These are phyloP conservation scores for Excalfactoria chinensis DNA, from an alignment of 2,113 vertebrate genomes.

Conservation along the genomic window DNA sequence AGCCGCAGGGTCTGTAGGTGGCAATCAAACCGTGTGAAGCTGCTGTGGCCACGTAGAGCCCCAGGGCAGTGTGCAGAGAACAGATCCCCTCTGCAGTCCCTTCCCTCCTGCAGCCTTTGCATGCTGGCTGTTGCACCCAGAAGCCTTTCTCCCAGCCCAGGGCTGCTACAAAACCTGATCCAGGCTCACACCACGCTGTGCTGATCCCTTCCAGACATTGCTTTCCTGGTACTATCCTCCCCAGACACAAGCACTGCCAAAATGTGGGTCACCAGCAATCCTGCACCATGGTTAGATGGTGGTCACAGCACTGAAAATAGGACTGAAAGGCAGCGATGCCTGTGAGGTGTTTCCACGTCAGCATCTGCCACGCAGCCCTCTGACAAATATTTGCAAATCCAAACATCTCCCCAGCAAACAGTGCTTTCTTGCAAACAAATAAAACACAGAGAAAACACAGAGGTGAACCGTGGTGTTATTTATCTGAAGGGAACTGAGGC, in stretches of 20 bases:
- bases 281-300: neutral
- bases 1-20: slow-evolving; percentile 42
- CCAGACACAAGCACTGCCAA: neutral
- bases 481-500: neutral
- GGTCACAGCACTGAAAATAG: neutral
- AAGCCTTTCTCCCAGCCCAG: rapidly evolving
- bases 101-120: neutral
- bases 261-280: neutral
- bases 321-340: neutral
- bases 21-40: slow-evolving; percentile 46
- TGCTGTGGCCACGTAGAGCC: neutral
- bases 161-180: neutral
- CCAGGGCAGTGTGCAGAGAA: neutral
- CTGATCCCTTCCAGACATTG: neutral
- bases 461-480: neutral
- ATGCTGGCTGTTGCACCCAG: neutral
- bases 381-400: neutral
- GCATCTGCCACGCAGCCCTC: neutral
- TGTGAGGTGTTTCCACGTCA: neutral
- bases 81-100: neutral
- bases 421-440: neutral
- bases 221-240: neutral
- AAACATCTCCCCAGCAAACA: neutral
- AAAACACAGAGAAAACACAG: neutral
- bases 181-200: neutral